These are phyloP conservation scores for Natator depressus DNA, from an alignment of 2,113 vertebrate genomes.

Conservation along the genomic window DNA sequence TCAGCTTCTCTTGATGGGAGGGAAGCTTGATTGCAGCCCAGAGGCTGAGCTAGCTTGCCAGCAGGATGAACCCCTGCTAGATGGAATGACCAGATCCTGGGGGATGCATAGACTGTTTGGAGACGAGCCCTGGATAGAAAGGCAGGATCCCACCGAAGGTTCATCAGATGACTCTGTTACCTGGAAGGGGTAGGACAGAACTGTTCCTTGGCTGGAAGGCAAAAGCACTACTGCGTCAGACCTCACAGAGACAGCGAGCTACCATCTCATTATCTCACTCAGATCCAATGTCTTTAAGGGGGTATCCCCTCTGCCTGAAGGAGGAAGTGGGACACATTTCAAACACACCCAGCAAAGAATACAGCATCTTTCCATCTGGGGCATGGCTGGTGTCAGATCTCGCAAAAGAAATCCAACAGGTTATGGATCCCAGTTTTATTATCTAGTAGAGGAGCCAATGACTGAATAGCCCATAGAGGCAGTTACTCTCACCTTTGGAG, in stretches of 20 bases:
- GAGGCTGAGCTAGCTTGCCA: neutral
- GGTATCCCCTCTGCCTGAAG: neutral
- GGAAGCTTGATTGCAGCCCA: neutral
- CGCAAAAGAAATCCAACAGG: neutral
- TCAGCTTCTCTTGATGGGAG: neutral
- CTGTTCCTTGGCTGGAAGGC: neutral
- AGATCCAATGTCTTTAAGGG: neutral
- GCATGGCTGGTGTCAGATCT: neutral
- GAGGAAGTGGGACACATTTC: neutral
- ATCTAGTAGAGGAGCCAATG: neutral
- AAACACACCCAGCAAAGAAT: neutral
- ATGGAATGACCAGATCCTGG: neutral
- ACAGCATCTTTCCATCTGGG: neutral
- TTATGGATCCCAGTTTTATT: neutral
- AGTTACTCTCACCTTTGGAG: neutral
- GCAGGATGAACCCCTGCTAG: neutral
- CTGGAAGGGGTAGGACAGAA: neutral
- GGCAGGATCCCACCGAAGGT: neutral
- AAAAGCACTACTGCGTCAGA: neutral
- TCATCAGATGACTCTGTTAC: neutral
- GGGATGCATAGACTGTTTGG: neutral
- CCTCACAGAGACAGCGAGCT: neutral
- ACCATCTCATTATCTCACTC: neutral
- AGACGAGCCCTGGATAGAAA: neutral
- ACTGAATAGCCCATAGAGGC: neutral